Evolutionary conservation across 2,797 vertebrate genomes (phyloP), one percentile per base, ranked within the genome.

Genomic region (Schizopygopsis malacanthus): DNA sequence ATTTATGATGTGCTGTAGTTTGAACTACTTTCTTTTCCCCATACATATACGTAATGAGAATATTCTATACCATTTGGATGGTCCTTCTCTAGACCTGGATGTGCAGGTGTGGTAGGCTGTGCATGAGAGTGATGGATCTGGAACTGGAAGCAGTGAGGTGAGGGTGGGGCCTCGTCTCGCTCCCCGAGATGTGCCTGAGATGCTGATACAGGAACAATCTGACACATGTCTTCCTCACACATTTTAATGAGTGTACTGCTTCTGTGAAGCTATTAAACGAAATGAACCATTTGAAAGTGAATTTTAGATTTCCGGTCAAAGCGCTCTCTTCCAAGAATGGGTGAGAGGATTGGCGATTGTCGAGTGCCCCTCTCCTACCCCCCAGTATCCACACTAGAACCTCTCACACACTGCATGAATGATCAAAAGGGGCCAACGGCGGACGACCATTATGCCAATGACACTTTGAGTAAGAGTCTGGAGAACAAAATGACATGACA

Each of bases 381-480:
- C 94, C 93, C 92, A 92, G 92, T 94, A 94, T 94, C 93, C 70
- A 92, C 93, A 92, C 92, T 90, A 88, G 92, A 93, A 92, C 90
- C 92, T 91, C 92, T 92, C 77, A 89, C 93, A 94, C 93, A 94
- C 93, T 88, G 93, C 94, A 94, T 93, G 93, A 91, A 96, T 96
- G 95, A 96, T 96, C 95, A 96, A 96, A 96, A 95, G 95, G 94
- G 93, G 92, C 93, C 92, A 93, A 95, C 94, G 94, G 93, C 95
- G 95, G 94, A 92, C 93, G 93, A 94, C 95, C 95, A 96, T 96
- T 96, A 96, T 95, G 95, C 94, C 96, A 95, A 95, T 96, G 96
- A 96, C 96, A 96, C 96, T 95, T 95, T 95, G 93, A 95, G 95
- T 96, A 95, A 96, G 95, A 95, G 95, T 96, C 96, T 95, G 92